A percentile compares a stretch with the other conserved stretches of the same genome.
These are phyloP conservation scores for Lepidocyrtoides sp. DNA, from an alignment of 2,888 invertebrate species.

Conservation along the genomic window DNA sequence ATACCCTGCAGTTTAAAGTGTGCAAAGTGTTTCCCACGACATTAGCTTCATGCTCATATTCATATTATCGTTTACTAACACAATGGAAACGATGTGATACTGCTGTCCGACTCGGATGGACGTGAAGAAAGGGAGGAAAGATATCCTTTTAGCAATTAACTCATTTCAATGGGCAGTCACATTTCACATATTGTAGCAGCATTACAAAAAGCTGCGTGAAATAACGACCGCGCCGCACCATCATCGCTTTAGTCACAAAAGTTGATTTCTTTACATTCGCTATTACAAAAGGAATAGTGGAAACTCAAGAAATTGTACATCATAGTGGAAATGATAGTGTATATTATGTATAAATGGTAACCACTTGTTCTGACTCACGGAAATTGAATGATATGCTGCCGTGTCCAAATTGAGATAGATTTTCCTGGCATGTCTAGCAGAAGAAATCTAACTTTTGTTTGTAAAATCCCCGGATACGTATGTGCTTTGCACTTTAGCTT, in stretches of 20 bases:
- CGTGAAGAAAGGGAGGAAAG: not conserved
- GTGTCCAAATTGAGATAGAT: not conserved
- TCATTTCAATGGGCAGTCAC: slow-evolving; percentile 74
- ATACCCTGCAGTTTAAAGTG: too few relatives aligned
- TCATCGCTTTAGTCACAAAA: slow-evolving; percentile 49
- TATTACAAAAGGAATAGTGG: slow-evolving; percentile 26
- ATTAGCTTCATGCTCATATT: not conserved
- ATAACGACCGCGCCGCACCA: slow-evolving; percentile 48
- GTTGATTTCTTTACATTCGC: not conserved
- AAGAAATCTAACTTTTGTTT: too few relatives aligned
- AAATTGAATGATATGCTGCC: not conserved
- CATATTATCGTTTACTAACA: not conserved
- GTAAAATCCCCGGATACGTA: too few relatives aligned
- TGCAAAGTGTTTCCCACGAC: slow-evolving; percentile 17
- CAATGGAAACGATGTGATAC: not conserved
- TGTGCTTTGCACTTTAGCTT: too few relatives aligned
- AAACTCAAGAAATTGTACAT: not conserved
- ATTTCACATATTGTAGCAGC: slow-evolving; percentile 59
- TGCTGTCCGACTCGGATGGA: not conserved
- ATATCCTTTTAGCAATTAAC: slow-evolving; percentile 65
- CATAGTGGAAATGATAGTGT: not conserved
- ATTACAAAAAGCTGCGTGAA: slow-evolving; percentile 71
- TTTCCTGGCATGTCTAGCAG: not conserved
- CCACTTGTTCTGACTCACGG: not conserved
- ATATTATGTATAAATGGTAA: not conserved